Conservation (phyloP, 2,113 vertebrate genomes). For the Lutjanus erythropterus region DNA sequence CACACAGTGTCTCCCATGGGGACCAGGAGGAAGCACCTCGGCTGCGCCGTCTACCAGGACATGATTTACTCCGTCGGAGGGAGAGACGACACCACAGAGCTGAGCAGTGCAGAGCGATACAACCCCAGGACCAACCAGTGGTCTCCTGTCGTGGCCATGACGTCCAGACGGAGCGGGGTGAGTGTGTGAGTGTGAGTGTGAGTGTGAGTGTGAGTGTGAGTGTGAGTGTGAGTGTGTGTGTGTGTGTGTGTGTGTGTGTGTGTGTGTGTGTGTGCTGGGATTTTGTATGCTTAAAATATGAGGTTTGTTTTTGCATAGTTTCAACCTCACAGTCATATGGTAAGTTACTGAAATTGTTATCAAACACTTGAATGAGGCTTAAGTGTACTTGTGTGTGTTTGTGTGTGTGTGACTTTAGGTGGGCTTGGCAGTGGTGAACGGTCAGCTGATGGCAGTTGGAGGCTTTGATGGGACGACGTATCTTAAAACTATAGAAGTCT, state of each 20-base stretch:
- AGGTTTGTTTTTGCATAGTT: background rate
- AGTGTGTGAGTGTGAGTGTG: slow-evolving; percentile 49
- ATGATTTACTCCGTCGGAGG: slow-evolving; percentile 99
- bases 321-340: too few relatives aligned
- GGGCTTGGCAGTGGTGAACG: slow-evolving; percentile 97
- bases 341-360: background rate
- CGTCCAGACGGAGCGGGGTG: slow-evolving; percentile 96
- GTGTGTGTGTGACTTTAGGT: slow-evolving; percentile 84
- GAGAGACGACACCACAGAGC: slow-evolving; percentile 96
- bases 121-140: slow-evolving; percentile 98
- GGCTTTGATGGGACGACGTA: slow-evolving; percentile 99
- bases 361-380: background rate
- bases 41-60: slow-evolving; percentile 98
- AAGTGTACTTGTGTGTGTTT: background rate
- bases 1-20: slow-evolving; percentile 99
- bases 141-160: slow-evolving; percentile 99
- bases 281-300: background rate
- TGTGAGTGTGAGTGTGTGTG: slow-evolving; percentile 81
- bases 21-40: slow-evolving; percentile 96
- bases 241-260: background rate
- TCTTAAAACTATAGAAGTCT: slow-evolving; percentile 99
- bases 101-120: slow-evolving; percentile 97
- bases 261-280: background rate
- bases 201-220: background rate
- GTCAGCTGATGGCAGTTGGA: slow-evolving; percentile 98